A percentile compares a stretch with the other conserved stretches of the same genome.
Evolutionary conservation across 2,797 vertebrate species (phyloP).

Genomic region (Phataginus tricuspis): DNA sequence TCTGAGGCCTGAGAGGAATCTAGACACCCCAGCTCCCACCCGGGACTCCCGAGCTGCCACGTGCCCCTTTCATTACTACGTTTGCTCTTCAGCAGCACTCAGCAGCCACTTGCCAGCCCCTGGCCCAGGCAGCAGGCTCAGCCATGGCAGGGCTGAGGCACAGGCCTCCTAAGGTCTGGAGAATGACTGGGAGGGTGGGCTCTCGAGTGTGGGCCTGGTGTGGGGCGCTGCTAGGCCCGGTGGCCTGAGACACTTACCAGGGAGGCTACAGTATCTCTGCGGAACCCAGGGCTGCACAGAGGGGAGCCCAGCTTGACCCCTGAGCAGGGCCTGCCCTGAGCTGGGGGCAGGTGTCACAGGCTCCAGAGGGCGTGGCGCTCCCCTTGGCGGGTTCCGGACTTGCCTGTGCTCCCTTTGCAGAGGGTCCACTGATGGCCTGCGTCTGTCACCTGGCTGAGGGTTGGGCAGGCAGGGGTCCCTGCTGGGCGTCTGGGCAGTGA

Average conservation of each 20-base stretch:
- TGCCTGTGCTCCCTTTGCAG: neutral
- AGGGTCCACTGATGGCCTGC: fast-evolving
- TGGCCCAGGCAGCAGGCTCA: neutral
- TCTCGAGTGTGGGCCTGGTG: neutral
- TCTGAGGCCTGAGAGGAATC: neutral
- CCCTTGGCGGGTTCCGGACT: neutral
- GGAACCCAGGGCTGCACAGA: neutral
- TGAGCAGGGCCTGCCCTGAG: neutral
- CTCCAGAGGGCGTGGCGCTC: neutral
- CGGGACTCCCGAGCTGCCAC: neutral
- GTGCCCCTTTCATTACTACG: neutral
- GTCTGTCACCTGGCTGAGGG: neutral
- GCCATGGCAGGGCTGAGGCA: neutral
- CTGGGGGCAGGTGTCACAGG: neutral
- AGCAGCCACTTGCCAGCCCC: neutral
- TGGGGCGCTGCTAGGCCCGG: neutral
- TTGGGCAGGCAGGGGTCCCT: neutral
- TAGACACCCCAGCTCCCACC: neutral
- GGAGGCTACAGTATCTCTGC: neutral
- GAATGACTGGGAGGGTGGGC: neutral
- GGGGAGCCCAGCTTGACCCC: neutral
- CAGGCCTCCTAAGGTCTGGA: neutral
- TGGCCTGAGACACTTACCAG: neutral
- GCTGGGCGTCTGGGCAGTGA: neutral
- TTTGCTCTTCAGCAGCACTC: neutral